A percentile compares a stretch with the other conserved stretches of the same genome.
Conservation (phyloP, 2,797 vertebrate species). For the Lepidocolaptes lacrymiger region DNA sequence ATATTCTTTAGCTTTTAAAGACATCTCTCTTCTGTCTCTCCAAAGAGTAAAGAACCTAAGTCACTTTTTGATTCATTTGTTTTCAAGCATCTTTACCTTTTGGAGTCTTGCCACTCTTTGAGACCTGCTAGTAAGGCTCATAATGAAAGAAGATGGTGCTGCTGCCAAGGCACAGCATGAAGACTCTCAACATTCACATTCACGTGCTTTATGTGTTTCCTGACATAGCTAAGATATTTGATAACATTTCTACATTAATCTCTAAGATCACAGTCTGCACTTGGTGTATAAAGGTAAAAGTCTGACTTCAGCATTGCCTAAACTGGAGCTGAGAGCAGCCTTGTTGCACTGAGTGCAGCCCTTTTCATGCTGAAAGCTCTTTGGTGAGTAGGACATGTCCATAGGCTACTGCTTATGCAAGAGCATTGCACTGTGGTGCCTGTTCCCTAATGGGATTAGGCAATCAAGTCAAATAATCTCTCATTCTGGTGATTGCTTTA, state of each 20-base stretch:
- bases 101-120: background rate
- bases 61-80: background rate
- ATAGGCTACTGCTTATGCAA: constrained; percentile 57
- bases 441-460: constrained; percentile 69
- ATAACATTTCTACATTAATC: background rate
- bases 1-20: background rate
- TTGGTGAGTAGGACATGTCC: background rate
- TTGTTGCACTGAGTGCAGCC: background rate
- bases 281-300: background rate
- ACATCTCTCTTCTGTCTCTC: background rate
- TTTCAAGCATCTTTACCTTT: background rate
- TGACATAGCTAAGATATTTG: background rate
- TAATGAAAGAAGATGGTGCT: background rate
- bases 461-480: constrained; percentile 45
- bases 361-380: background rate
- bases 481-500: constrained; percentile 80
- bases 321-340: background rate
- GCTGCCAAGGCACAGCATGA: background rate
- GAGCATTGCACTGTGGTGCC: constrained; percentile 5
- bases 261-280: background rate
- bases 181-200: background rate
- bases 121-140: background rate
- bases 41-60: background rate
- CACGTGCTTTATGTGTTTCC: background rate
- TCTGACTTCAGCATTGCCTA: background rate